phyloP scores from a whole-genome alignment of 2,797 vertebrate genomes.

The Paramormyrops hopkinsi region DNA sequence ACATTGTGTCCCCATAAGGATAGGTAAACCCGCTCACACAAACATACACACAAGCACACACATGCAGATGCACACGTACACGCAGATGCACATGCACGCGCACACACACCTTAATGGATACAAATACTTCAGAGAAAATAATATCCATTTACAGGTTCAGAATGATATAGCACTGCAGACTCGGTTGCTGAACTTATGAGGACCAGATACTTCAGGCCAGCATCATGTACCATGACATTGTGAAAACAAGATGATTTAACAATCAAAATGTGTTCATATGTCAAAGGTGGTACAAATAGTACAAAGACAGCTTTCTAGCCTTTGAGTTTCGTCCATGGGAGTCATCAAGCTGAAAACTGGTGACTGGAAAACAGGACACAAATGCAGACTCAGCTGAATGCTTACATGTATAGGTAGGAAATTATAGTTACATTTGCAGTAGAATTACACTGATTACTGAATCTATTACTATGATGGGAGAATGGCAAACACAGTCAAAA shows the following conservation, averaged over 20 bases:
- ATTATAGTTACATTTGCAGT: neutral
- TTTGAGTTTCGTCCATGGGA: neutral
- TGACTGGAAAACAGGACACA: neutral
- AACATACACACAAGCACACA: neutral
- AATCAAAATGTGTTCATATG: neutral
- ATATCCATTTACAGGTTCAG: neutral
- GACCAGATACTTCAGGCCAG: neutral
- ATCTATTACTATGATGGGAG: neutral
- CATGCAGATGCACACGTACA: neutral
- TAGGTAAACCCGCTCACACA: neutral
- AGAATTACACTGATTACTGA: neutral
- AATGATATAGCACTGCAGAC: neutral
- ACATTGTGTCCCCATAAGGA: too few species aligned
- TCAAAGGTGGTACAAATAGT: neutral
- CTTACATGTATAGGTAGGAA: neutral
- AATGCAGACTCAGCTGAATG: neutral
- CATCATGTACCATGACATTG: neutral
- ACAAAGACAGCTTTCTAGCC: neutral
- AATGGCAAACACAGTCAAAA: neutral
- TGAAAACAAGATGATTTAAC: neutral
- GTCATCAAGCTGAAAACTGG: neutral
- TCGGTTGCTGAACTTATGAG: neutral
- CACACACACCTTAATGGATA: neutral
- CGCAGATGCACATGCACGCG: neutral
- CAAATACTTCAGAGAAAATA: neutral